phyloP scores from a whole-genome alignment of 2,888 invertebrate species.

The Eilema griseolum region DNA sequence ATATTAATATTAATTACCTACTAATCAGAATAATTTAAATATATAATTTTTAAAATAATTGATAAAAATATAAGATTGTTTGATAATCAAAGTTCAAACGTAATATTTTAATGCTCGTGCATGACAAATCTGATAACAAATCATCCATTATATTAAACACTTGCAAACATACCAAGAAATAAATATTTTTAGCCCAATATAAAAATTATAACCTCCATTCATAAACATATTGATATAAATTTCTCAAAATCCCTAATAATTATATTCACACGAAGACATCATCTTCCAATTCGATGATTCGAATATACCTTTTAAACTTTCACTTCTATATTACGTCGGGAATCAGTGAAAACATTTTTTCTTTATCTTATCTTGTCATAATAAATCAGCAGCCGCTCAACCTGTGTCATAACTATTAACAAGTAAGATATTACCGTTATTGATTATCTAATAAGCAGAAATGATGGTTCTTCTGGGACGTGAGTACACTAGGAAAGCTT shows the following conservation, averaged over 20 bases:
- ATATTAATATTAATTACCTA: neutral
- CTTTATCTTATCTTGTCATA: constrained; percentile 42
- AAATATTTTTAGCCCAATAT: too few relatives aligned
- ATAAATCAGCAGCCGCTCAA: constrained; percentile 47
- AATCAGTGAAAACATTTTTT: constrained; percentile 46
- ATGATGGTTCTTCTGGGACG: constrained; percentile 71
- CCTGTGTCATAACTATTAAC: constrained; percentile 53
- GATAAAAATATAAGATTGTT: neutral
- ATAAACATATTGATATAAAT: constrained; percentile 32
- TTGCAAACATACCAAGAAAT: neutral
- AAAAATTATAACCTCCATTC: constrained; percentile 17
- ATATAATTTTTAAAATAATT: neutral
- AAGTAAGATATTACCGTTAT: constrained; percentile 56
- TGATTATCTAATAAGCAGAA: constrained; percentile 71
- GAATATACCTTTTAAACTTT: constrained; percentile 50
- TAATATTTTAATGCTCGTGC: neutral
- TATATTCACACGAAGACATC: constrained; percentile 32
- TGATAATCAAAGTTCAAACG: neutral
- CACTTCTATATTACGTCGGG: constrained; percentile 35
- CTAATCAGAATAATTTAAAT: neutral
- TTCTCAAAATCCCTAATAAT: constrained; percentile 41
- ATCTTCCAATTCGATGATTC: constrained; percentile 47
- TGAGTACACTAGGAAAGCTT: constrained; percentile 70
- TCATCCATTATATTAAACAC: neutral
- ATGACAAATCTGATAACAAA: neutral